These are phyloP conservation scores for Limulus polyphemus DNA, from an alignment of 2,888 invertebrate species.

Conservation along the genomic window DNA sequence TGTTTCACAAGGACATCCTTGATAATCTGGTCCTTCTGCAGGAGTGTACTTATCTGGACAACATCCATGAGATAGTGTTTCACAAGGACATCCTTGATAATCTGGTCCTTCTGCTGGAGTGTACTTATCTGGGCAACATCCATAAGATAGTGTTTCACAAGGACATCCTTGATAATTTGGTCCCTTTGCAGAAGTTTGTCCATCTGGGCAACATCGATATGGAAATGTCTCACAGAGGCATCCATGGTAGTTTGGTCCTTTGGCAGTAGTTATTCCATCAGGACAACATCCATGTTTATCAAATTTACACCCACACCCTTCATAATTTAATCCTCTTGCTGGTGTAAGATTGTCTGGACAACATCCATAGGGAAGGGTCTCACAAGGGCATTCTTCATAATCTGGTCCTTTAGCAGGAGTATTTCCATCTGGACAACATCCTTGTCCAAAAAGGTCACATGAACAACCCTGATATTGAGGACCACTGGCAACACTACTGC, in stretches of 20 bases:
- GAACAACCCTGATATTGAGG: slow-evolving; percentile 41
- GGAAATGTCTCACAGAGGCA: slow-evolving; percentile 38
- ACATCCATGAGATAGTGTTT: slow-evolving; percentile 59
- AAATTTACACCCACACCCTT: slow-evolving; percentile 34
- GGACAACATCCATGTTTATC: slow-evolving; percentile 63
- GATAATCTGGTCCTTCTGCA: slow-evolving; percentile 62
- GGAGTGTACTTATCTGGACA: slow-evolving; percentile 48
- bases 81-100: slow-evolving; percentile 43
- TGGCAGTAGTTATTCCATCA: slow-evolving; percentile 51
- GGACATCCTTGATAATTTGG: slow-evolving; percentile 48
- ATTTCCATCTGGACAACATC: slow-evolving; percentile 73
- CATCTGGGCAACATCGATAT: slow-evolving; percentile 57
- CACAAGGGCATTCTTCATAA: slow-evolving; percentile 45
- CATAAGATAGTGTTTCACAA: slow-evolving; percentile 34
- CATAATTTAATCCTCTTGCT: slow-evolving; percentile 56
- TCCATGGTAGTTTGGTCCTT: slow-evolving; percentile 57
- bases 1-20: slow-evolving; percentile 35
- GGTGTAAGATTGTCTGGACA: slow-evolving; percentile 71
- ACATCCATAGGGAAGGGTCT: slow-evolving; percentile 53
- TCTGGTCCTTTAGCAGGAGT: slow-evolving; percentile 64
- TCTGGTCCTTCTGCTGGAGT: slow-evolving; percentile 65
- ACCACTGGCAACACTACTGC: slow-evolving; percentile 47
- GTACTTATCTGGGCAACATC: slow-evolving; percentile 73
- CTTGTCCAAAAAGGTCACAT: slow-evolving; percentile 49
- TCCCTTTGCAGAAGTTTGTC: slow-evolving; percentile 59